Base-by-base conservation (phyloP, 2,888 invertebrate genomes). In the Syrista parreyssii region DNA sequence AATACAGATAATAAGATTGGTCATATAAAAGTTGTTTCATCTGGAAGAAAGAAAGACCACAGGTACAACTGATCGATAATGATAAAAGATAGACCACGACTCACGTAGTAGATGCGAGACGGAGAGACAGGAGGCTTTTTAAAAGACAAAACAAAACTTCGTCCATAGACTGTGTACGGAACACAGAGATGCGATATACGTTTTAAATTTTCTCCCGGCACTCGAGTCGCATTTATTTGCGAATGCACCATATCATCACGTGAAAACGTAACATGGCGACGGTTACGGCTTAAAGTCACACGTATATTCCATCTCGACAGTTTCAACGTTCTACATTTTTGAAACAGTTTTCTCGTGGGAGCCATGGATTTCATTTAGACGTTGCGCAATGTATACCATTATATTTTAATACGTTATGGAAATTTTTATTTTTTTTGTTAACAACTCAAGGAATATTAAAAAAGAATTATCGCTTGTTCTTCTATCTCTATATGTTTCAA, bases 1-100 rank as follows among this genome's bases (percentile, higher is more conserved):
- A 34, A 68, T 55, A 32, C 34, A 76, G 78, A 80, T 83, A 80
- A 84, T 82, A 79, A 78, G 82, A 82, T 82, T 73, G 82, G 75
- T 74, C 79, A 79, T 82, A 82, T 81, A 84, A 84, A 81, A 80
- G 78, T 80, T 81, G 79, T 79, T 78, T 77, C 79, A 77, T 81
- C 68, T 74, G 33, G 74, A 31, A 72, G 33, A 74, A 78, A 76
- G 76, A 76, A 79, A 75, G 79, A 80, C 76, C 72, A 33, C 55
- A 77, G 79, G 9, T 1, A 9, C 2, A 82, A 82, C 78, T 76
- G 80, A 79, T 81, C 83, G 75, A 73, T 40, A 77, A 78, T 77
- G 79, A 83, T 78, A 73, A 75, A 69, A 79, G 80, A 79, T 79
- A 80, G 73, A 36, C 69, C 77, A 33, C 2, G 34, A 34, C 34